Evolutionary conservation across 2,888 invertebrate genomes (phyloP).

Genomic region (Cyaniris semiargus): DNA sequence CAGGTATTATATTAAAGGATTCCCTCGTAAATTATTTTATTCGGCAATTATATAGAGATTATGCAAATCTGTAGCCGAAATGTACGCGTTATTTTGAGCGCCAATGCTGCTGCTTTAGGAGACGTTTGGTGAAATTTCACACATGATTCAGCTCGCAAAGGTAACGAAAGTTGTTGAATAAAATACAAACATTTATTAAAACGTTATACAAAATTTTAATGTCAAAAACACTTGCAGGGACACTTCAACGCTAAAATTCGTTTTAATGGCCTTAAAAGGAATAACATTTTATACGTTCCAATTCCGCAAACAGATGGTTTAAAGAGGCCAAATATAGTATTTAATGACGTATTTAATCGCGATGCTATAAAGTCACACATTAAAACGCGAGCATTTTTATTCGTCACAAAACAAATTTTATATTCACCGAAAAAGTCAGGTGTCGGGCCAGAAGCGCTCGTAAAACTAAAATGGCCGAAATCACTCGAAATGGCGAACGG

Average conservation of each 20-base stretch:
- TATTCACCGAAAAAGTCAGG: not conserved
- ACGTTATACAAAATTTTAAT: not conserved
- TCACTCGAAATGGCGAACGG: not conserved
- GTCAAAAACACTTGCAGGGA: not conserved
- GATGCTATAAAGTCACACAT: not conserved
- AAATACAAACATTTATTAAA: not conserved
- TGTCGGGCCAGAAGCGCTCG: not conserved
- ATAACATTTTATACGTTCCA: slow-evolving; percentile 14
- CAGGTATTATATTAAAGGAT: slow-evolving; percentile 29
- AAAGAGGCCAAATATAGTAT: not conserved
- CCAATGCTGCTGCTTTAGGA: not conserved
- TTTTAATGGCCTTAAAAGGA: not conserved
- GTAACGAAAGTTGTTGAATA: not conserved
- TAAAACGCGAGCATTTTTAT: slow-evolving; percentile 2
- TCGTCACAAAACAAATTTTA: slow-evolving; percentile 10
- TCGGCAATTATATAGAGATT: slow-evolving; percentile 26
- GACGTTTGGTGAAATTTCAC: not conserved
- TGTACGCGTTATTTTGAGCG: not conserved
- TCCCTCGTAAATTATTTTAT: slow-evolving; percentile 12
- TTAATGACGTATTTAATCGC: slow-evolving; percentile 7
- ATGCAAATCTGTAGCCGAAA: slow-evolving; percentile 6
- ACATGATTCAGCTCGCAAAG: not conserved
- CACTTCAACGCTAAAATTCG: not conserved
- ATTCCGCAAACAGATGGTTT: slow-evolving; percentile 3
- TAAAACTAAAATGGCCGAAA: slow-evolving; percentile 20